Percentiles rank a stretch among this genome's conserved stretches.
phyloP scores from a whole-genome alignment of 35 echinoderm and acorn worm genomes.

The Diadema setosum region DNA sequence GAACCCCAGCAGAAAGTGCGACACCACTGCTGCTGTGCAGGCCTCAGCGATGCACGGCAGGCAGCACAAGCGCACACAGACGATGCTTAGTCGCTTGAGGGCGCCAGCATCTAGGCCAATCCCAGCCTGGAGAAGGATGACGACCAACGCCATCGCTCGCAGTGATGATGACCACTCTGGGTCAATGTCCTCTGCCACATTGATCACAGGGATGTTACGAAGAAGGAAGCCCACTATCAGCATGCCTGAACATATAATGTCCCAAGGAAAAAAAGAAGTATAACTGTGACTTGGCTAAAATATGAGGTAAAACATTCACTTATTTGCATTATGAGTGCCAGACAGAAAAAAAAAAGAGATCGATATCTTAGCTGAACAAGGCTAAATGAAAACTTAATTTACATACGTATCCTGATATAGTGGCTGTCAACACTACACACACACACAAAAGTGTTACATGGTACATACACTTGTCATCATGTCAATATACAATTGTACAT shows the following conservation, averaged over 20 bases:
- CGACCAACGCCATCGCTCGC: conserved; percentile 70
- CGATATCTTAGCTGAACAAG: background rate
- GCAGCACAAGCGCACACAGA: conserved; percentile 81
- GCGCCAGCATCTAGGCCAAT: conserved; percentile 79
- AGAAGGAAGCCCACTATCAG: conserved; percentile 79
- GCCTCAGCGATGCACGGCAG: conserved; percentile 73
- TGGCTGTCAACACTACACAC: too few species aligned
- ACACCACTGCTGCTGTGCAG: conserved; percentile 51
- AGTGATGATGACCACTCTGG: conserved; percentile 67
- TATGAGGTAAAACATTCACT: conserved; percentile 52
- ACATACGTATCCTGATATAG: too few species aligned
- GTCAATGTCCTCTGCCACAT: conserved; percentile 74
- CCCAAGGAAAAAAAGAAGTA: conserved; percentile 59
- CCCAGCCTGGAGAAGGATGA: conserved; percentile 87
- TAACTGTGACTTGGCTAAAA: conserved; percentile 58
- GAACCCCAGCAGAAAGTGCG: conserved; percentile 74
- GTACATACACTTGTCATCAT: too few species aligned
- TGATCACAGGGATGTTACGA: conserved; percentile 82
- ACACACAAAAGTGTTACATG: too few species aligned
- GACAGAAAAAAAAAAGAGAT: background rate
- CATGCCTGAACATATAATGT: conserved; percentile 90
- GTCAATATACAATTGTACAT: too few species aligned
- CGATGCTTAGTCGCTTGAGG: conserved; percentile 68
- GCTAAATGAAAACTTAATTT: background rate
- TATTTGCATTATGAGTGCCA: too few species aligned